Evolutionary conservation across 1,140 invertebrate species (phyloP), one percentile per base, ranked within the genome.

Genomic region (Drosophila nikananu): DNA sequence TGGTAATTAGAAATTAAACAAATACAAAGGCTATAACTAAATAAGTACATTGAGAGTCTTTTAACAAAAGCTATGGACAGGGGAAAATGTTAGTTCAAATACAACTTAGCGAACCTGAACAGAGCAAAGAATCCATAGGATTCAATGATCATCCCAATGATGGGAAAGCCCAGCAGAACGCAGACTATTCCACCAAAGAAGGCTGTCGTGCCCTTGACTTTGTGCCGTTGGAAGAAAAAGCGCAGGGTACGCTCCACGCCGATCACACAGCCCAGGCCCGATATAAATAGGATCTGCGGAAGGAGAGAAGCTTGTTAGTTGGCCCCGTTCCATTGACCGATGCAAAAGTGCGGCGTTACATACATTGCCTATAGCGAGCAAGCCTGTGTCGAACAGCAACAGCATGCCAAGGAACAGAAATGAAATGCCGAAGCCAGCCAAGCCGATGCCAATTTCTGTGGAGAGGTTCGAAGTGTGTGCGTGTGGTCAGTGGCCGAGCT

Each of bases 221-320:
- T 99, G 92, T 99, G 98, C 64, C 96, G 94, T 95, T 99, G 99
- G 93, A 99, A 99, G 94, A 99, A 99, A 93, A 99, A 99, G 91
- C 97, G 96, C 82, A 99, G 96, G 30, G 99, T 99, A 92, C 98
- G 94, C 94, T 98, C 97, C 41, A 99, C 94, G 3, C 99, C 99
- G 90, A 99, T 99, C 2, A 99, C 98, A 94, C 98, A 98, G 46
- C 96, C 97, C 48, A 99, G 94, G 27, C 99, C 99, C 83, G 95
- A 95, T 81, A 99, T 96, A 93, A 99, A 99, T 37, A 99, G 94
- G 39, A 92, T 91, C 91, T 92, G 49, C 9, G 80, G 77, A 42
- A 9, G 8, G 9, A 59, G 19, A 27, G 32, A 7, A 44, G 6
- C 21, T 55, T 1, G 32, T 57, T 57, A 57, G 21, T 25, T 6